Percentiles rank a stretch among this genome's conserved stretches.
phyloP scores from a whole-genome alignment of 2,888 invertebrate species.

The Andrena marginata region DNA sequence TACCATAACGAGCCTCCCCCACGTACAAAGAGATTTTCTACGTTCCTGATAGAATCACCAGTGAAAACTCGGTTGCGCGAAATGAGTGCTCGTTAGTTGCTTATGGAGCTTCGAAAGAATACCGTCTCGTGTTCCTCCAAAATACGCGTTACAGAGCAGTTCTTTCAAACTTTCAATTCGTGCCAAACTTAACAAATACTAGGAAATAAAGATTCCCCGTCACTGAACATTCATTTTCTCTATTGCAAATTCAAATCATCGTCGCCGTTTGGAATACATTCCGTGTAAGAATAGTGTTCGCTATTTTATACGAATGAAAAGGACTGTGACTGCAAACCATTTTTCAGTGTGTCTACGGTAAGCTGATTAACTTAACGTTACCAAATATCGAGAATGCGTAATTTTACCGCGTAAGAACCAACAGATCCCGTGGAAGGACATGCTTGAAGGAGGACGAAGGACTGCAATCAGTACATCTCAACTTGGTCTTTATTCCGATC shows the following conservation, averaged over 20 bases:
- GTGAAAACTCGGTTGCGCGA: slow-evolving; percentile 77
- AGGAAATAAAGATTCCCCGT: too few species aligned
- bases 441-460: slow-evolving; percentile 80
- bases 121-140: slow-evolving; percentile 29
- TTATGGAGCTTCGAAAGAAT: slow-evolving; percentile 71
- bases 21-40: slow-evolving; percentile 80
- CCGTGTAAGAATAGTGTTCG: neutral
- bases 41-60: slow-evolving; percentile 74
- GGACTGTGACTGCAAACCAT: neutral
- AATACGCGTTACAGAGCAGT: neutral
- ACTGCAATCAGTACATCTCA: slow-evolving; percentile 83
- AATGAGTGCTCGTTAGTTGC: slow-evolving; percentile 68
- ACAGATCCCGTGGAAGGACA: slow-evolving; percentile 67
- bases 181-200: neutral
- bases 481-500: slow-evolving; percentile 83
- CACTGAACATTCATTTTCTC: too few species aligned
- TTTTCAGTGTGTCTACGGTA: slow-evolving; percentile 42
- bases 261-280: neutral
- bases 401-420: slow-evolving; percentile 49
- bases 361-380: slow-evolving; percentile 28
- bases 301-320: neutral
- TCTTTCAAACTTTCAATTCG: neutral
- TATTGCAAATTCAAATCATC: too few species aligned
- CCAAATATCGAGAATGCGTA: slow-evolving; percentile 41
- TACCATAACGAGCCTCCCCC: slow-evolving; percentile 78